Base-by-base conservation (phyloP, 2,888 invertebrate genomes). In the Trisateles emortualis region DNA sequence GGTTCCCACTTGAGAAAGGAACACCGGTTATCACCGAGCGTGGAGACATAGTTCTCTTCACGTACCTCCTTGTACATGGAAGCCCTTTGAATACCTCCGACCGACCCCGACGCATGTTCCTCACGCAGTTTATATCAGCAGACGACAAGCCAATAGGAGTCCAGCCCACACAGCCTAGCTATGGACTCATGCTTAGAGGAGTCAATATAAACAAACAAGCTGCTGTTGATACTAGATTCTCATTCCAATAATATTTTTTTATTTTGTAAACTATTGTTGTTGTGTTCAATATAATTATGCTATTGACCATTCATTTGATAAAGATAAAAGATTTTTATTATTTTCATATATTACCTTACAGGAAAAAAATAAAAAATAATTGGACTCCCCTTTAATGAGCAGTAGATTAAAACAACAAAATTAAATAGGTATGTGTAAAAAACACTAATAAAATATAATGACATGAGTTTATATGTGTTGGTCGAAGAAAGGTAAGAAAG, bases 31-130 rank as follows among this genome's bases (percentile, higher is more conserved):
- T 79, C 0, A 93, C 94, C 0, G 90, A 92, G 45, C 87, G 88
- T 10, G 94, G 94, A 0, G 94, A 94, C 52, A 78, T 94, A 10
- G 84, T 94, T 1, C 82, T 94, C 19, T 94, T 94, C 74, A 94
- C 94, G 0, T 94, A 94, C 66, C 81, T 94, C 2, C 78, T 94
- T 9, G 78, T 94, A 16, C 94, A 94, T 66, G 94, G 94, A 16
- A 94, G 94, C 36, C 92, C 94, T 17, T 72, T 90, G 17, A 94
- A 94, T 75, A 68, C 77, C 3, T 94, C 94, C 0, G 68, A 71
- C 1, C 72, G 86, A 16, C 76, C 87, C 0, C 82, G 94, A 1
- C 82, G 94, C 2, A 94, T 94, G 94, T 89, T 94, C 59, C 85
- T 94, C 0, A 79, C 92, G 0, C 93, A 94, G 81, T 71, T 93